Base-by-base conservation (phyloP, 2,113 vertebrate genomes). In the Acanthisitta chloris region DNA sequence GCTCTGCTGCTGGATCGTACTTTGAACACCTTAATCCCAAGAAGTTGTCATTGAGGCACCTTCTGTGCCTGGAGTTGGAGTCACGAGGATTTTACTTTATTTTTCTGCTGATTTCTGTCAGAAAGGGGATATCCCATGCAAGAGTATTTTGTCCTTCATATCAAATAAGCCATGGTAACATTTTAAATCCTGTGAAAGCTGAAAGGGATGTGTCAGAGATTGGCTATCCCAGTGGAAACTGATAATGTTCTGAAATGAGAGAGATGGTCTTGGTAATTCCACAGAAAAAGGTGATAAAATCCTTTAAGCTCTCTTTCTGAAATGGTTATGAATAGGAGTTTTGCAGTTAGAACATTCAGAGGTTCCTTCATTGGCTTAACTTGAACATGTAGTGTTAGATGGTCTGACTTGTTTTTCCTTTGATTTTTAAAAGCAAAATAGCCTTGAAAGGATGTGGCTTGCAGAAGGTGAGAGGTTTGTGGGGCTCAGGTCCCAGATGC, bases 161-260 rank as follows among this genome's bases (percentile, higher is more conserved):
- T 36, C n/a, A 5, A 20, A 33, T 52, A 58, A 42, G 48, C 46
- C 38, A 17, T 0, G 3, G 38, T 31, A 31, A 45, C 13, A 1
- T 52, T 64, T 33, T 11, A 91, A 57, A 73, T 69, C 49, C 38
- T 23, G 0, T 23, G 38, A 13, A 52, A 19, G 54, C n/a, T 54
- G 62, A 28, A 55, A 55, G 65, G 24, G n/a, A 45, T 45, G 15
- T 67, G 29, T n/a, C 38, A 18, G 31, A 69, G 73, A 19, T 28
- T 8, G 34, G 19, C 21, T 57, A 1, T 34, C n/a, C 59, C 43
- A 31, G 19, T 58, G 19, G 42, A 38, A 74, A 6, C 4, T 4
- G 25, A 9, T 26, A 9, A 8, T 25, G 55, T 18, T 55, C 49
- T 86, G 72, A 54, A 83, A 62, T 65, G 38, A 61, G 43, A 69